phyloP scores from a whole-genome alignment of 2,113 vertebrate genomes.

The Neodontobutis hainanensis region DNA sequence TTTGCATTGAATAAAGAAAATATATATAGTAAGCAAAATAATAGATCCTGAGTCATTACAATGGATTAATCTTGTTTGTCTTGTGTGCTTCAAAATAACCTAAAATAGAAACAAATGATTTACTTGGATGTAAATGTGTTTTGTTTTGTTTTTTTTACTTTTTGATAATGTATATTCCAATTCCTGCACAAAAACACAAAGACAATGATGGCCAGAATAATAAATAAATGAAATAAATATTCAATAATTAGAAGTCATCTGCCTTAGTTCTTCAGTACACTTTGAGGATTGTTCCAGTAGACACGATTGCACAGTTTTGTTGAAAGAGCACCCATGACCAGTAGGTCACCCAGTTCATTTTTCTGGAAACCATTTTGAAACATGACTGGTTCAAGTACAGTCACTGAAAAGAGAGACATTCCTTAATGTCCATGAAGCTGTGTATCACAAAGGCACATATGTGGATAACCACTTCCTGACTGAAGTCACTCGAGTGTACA shows the following conservation, averaged over 20 bases:
- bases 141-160: not conserved
- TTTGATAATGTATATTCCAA: not conserved
- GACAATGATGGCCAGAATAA: constrained; percentile 33
- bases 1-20: not conserved
- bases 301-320: constrained; percentile 46
- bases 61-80: too few relatives aligned
- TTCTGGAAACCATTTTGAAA: constrained; percentile 32
- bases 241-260: constrained; percentile 20
- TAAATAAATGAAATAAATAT: constrained; percentile 77
- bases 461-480: constrained; percentile 87
- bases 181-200: constrained; percentile 17
- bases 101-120: too few relatives aligned
- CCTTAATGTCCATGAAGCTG: not conserved
- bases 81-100: too few relatives aligned
- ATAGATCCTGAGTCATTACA: too few relatives aligned
- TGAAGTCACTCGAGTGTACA: constrained; percentile 89
- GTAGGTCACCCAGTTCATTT: constrained; percentile 36
- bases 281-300: constrained; percentile 19
- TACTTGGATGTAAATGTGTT: too few relatives aligned
- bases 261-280: constrained; percentile 32
- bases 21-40: constrained; percentile 3
- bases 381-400: constrained; percentile 47
- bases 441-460: constrained; percentile 81
- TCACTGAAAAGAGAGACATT: constrained; percentile 14
- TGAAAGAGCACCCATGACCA: constrained; percentile 55